phyloP scores from a whole-genome alignment of 37 sponge, comb jelly and placozoan species.

The Hormiphora californensis region DNA sequence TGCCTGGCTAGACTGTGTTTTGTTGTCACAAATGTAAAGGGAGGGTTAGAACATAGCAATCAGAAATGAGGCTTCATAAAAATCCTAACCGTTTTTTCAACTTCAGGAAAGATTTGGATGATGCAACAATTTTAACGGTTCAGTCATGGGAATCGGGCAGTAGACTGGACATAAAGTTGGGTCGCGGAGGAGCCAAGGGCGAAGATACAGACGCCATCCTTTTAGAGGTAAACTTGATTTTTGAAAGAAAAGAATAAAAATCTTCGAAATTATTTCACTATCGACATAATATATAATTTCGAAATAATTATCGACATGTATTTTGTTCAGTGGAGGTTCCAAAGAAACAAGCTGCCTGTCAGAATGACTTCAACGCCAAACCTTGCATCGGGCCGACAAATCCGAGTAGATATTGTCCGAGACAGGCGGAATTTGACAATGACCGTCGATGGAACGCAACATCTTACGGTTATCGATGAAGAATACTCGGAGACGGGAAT shows the following conservation, averaged over 20 bases:
- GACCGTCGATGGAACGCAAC: not conserved
- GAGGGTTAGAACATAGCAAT: too few relatives aligned
- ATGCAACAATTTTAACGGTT: not conserved
- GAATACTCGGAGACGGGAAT: not conserved
- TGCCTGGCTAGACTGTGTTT: too few relatives aligned
- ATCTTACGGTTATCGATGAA: not conserved
- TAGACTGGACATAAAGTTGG: not conserved
- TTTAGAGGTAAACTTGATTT: too few relatives aligned
- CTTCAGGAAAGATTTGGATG: not conserved
- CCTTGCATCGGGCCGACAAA: not conserved
- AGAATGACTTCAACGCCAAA: not conserved
- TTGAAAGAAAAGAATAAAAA: too few relatives aligned
- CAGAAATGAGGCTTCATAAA: too few relatives aligned
- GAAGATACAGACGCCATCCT: too few relatives aligned
- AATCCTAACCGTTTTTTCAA: too few relatives aligned
- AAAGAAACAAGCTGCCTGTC: not conserved
- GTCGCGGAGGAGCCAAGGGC: too few relatives aligned
- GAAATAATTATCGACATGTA: too few relatives aligned
- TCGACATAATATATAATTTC: too few relatives aligned
- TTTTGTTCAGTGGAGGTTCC: slow-evolving; percentile 6
- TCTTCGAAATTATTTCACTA: too few relatives aligned
- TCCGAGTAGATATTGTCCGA: not conserved
- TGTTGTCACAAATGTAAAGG: too few relatives aligned
- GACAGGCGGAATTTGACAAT: not conserved
- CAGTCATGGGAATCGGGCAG: not conserved